Evolutionary conservation across 2,888 invertebrate species (phyloP).

Genomic region (Phaonia tiefii): DNA sequence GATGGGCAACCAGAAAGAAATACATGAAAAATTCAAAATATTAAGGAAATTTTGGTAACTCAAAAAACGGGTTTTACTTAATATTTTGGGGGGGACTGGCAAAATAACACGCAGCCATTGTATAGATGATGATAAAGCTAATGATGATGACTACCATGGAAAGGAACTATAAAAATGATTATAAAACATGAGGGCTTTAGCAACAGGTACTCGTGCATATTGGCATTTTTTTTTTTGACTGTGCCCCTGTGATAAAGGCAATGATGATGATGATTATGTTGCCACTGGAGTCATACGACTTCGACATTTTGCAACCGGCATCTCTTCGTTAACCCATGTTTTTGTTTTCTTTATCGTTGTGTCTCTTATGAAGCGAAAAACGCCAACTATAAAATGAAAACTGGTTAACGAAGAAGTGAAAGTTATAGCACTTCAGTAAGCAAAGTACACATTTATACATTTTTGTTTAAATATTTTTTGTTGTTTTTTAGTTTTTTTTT

Average conservation of each 20-base stretch:
- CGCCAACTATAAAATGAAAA: neutral
- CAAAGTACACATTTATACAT: no score
- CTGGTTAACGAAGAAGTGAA: slow-evolving; percentile 24
- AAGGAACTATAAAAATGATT: neutral
- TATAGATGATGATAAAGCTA: neutral
- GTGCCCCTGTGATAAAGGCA: neutral
- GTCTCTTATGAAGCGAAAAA: slow-evolving; percentile 8
- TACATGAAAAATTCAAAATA: slow-evolving; percentile 38
- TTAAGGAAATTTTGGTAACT: slow-evolving; percentile 45
- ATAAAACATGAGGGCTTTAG: slow-evolving; percentile 11
- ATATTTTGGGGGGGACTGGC: slow-evolving; percentile 8
- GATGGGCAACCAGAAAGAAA: slow-evolving; percentile 1
- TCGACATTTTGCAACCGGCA: slow-evolving; percentile 14
- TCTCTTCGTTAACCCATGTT: neutral
- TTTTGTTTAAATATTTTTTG: no score
- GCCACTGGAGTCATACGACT: slow-evolving; percentile 5
- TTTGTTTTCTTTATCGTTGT: no score
- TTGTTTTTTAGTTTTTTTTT: no score
- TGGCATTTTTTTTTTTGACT: no score
- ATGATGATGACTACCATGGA: slow-evolving; percentile 9
- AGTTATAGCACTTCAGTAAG: slow-evolving; percentile 3
- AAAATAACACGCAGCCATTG: neutral
- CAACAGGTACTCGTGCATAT: neutral
- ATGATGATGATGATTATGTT: neutral
- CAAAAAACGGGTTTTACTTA: slow-evolving; percentile 19